A percentile compares a stretch with the other conserved stretches of the same genome.
phyloP scores from a whole-genome alignment of 64 coral and sea anemone genomes.

The Pachyseris speciosa region DNA sequence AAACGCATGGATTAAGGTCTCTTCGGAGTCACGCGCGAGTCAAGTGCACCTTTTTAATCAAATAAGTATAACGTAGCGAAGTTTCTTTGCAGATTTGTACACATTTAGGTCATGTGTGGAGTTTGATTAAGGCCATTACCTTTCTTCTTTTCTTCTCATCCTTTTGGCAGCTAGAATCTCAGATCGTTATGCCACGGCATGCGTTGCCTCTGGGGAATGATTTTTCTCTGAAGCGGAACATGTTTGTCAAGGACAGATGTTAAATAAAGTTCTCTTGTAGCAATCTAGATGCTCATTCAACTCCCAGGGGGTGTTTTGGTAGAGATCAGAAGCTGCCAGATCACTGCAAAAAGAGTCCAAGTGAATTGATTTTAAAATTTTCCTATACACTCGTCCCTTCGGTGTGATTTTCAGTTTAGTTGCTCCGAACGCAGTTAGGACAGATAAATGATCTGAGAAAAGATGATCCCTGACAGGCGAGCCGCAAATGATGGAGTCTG shows the following conservation, averaged over 20 bases:
- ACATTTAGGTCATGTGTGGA: background rate
- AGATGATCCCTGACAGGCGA: no score
- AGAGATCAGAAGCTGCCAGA: conserved; percentile 38
- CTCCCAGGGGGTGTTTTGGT: conserved; percentile 15
- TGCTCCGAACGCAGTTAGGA: no score
- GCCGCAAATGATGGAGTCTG: no score
- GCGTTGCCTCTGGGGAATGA: conserved; percentile 1
- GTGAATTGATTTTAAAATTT: conserved; percentile 62
- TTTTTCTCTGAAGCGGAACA: conserved; percentile 37
- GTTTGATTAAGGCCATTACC: conserved; percentile 11
- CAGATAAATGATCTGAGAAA: no score
- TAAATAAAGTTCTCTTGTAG: conserved; percentile 57
- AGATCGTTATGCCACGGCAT: conserved; percentile 62
- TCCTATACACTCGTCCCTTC: conserved; percentile 4
- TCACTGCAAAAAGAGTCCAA: conserved; percentile 20
- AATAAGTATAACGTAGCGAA: background rate
- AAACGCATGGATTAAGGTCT: no score
- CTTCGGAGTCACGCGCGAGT: no score
- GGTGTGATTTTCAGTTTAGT: no score
- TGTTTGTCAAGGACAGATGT: conserved; percentile 48
- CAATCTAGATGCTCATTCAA: conserved; percentile 44
- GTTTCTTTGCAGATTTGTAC: conserved; percentile 33
- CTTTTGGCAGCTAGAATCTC: conserved; percentile 63
- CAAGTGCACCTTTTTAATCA: no score
- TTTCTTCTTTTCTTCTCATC: conserved; percentile 57